These are phyloP conservation scores for Andricus grossulariae DNA, from an alignment of 1,140 invertebrate species.

Conservation along the genomic window DNA sequence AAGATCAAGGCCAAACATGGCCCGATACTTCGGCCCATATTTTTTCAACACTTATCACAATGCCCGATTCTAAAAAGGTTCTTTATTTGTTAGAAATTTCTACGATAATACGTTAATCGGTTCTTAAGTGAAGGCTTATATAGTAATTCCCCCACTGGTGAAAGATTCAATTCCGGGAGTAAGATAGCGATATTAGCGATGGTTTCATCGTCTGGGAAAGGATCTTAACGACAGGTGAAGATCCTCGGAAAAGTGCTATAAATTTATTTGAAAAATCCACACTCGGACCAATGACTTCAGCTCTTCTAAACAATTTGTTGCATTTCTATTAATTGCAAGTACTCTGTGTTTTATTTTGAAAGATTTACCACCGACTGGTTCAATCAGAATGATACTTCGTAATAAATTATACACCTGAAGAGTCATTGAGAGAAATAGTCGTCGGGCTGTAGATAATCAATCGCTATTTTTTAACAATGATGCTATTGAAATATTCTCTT, in stretches of 20 bases:
- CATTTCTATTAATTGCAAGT: background rate
- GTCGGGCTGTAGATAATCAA: background rate
- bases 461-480: too few species aligned
- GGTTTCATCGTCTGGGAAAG: constrained; percentile 18
- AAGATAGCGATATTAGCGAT: constrained; percentile 19
- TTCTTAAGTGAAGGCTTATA: constrained; percentile 22
- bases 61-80: background rate
- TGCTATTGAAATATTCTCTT: too few species aligned
- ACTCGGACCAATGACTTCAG: constrained; percentile 19
- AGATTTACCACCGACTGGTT: constrained; percentile 10
- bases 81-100: constrained; percentile 19
- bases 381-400: constrained; percentile 6
- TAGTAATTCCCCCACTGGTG: constrained; percentile 21
- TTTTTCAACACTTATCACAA: background rate
- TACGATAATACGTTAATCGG: constrained; percentile 12
- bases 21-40: constrained; percentile 7
- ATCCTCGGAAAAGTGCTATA: constrained; percentile 3
- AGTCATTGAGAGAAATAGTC: constrained; percentile 19
- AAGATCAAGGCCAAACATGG: constrained; percentile 5
- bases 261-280: constrained; percentile 8
- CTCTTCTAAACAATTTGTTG: background rate
- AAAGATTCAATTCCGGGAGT: background rate
- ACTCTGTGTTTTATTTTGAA: background rate
- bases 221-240: constrained; percentile 2
- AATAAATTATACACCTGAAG: background rate